Conservation (phyloP, 2,797 vertebrate genomes). For the Phataginus tricuspis region DNA sequence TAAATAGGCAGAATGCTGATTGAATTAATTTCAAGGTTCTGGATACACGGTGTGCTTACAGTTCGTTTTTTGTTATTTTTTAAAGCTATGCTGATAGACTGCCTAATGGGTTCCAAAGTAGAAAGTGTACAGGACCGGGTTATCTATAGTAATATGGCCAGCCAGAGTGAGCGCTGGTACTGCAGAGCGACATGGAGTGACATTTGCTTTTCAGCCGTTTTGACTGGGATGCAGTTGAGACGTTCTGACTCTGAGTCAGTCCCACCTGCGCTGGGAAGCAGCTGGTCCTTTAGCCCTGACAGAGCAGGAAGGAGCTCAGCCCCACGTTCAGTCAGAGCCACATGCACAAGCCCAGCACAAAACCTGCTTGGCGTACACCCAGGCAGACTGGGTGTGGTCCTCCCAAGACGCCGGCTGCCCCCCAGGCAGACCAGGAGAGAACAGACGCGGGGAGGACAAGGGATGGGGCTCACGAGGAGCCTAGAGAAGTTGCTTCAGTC, state of each 20-base stretch:
- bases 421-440: background rate
- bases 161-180: background rate
- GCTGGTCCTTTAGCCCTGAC: background rate
- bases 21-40: conserved; percentile 11
- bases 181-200: background rate
- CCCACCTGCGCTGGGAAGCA: background rate
- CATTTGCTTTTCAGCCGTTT: background rate
- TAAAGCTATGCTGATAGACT: background rate
- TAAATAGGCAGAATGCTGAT: background rate
- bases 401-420: background rate
- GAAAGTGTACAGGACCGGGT: background rate
- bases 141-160: background rate
- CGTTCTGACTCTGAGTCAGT: background rate
- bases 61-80: conserved; percentile 41
- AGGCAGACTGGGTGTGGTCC: background rate
- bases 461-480: background rate
- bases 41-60: background rate
- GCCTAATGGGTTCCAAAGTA: background rate
- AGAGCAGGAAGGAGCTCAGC: background rate
- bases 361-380: rapidly evolving
- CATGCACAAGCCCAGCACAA: background rate
- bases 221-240: background rate
- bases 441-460: background rate
- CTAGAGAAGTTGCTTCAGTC: background rate
- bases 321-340: too few species aligned